These are phyloP conservation scores for Portevinia maculata DNA, from an alignment of 2,888 invertebrate species.

Conservation along the genomic window DNA sequence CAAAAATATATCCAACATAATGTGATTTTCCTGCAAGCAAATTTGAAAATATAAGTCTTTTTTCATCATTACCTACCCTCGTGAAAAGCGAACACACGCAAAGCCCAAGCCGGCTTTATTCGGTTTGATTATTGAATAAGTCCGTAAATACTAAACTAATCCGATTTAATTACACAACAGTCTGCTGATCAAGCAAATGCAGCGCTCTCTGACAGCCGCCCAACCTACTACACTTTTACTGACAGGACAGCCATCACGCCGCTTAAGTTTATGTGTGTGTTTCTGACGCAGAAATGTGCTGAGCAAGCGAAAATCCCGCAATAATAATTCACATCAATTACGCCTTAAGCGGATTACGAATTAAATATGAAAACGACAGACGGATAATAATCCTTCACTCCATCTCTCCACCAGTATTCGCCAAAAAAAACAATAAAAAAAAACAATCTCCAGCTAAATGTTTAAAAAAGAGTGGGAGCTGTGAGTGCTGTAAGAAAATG, in stretches of 20 bases:
- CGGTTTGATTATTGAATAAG: conserved; percentile 69
- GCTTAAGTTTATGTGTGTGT: conserved; percentile 3
- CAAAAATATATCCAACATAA: conserved; percentile 12
- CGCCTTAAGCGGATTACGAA: conserved; percentile 73
- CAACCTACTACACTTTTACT: conserved; percentile 1
- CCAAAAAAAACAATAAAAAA: conserved; percentile 17
- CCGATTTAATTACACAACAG: conserved; percentile 74
- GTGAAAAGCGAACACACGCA: conserved; percentile 7
- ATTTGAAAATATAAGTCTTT: background rate
- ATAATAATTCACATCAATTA: conserved; percentile 74
- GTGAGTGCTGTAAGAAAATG: conserved; percentile 1
- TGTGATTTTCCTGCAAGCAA: conserved; percentile 11
- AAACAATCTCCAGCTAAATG: conserved; percentile 22
- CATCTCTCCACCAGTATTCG: background rate
- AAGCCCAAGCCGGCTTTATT: conserved; percentile 18
- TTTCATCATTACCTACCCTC: background rate
- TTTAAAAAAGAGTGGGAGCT: background rate
- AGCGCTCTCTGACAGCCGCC: conserved; percentile 24
- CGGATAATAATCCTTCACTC: conserved; percentile 64
- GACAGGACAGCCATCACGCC: conserved; percentile 59
- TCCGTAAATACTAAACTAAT: conserved; percentile 72
- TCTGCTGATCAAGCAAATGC: conserved; percentile 69
- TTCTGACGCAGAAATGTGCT: conserved; percentile 54
- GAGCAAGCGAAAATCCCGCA: conserved; percentile 69
- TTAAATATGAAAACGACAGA: conserved; percentile 68